Percentiles rank a stretch among this genome's conserved stretches.
phyloP scores from a whole-genome alignment of 2,888 invertebrate genomes.

The Allolobophora icterica region DNA sequence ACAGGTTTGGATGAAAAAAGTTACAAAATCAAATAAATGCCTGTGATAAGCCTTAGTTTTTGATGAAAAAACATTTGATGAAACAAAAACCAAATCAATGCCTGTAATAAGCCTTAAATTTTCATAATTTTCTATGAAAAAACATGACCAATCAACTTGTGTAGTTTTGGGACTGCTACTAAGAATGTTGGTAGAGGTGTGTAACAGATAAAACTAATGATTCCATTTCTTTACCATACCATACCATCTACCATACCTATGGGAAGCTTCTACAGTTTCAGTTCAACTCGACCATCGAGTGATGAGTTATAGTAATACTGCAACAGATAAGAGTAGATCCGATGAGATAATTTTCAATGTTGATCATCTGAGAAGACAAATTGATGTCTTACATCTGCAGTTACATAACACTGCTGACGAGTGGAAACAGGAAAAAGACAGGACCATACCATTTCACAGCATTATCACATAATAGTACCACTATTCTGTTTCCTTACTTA shows the following conservation, averaged over 20 bases:
- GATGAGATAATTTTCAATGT: no score
- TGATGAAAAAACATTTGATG: no score
- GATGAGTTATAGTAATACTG: neutral
- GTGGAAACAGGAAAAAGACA: neutral
- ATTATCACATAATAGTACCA: neutral
- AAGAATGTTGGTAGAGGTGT: neutral
- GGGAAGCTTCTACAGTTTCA: neutral
- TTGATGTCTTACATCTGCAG: no score
- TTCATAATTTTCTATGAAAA: constrained; percentile 3
- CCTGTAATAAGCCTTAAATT: no score
- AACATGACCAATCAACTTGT: neutral
- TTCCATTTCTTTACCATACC: neutral
- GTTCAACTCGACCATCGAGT: neutral
- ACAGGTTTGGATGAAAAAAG: neutral
- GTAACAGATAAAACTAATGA: no score
- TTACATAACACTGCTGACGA: neutral
- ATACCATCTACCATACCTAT: no score
- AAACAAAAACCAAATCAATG: no score
- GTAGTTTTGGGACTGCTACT: neutral
- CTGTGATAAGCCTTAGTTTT: no score
- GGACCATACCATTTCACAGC: neutral
- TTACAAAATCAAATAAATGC: no score
- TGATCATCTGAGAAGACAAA: no score
- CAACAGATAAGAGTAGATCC: no score
- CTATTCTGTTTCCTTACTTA: neutral